These are phyloP conservation scores for Mya arenaria DNA, from an alignment of 1,140 invertebrate species.

Conservation along the genomic window DNA sequence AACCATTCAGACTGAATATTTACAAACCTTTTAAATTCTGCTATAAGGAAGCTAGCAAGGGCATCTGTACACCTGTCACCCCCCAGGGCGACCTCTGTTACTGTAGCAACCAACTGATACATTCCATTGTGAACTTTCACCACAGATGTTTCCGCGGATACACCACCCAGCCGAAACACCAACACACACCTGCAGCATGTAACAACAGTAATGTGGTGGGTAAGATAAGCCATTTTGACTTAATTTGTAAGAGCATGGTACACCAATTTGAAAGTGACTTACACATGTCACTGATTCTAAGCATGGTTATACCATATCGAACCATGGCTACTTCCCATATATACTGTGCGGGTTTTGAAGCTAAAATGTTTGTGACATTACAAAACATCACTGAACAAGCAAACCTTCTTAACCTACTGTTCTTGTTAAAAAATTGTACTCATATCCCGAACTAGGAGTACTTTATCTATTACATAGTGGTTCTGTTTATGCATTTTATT, in stretches of 20 bases:
- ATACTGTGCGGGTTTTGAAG: too few species aligned
- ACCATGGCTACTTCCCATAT: too few species aligned
- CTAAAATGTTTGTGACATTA: too few species aligned
- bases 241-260: background rate
- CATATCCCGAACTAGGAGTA: too few species aligned
- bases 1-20: background rate
- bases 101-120: constrained; percentile 84
- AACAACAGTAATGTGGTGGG: constrained; percentile 27
- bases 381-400: too few species aligned
- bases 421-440: too few species aligned
- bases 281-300: too few species aligned
- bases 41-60: constrained; percentile 85
- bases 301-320: too few species aligned
- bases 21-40: constrained; percentile 85
- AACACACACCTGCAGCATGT: constrained; percentile 82
- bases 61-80: constrained; percentile 86
- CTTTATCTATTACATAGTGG: too few species aligned
- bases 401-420: too few species aligned
- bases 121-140: constrained; percentile 85
- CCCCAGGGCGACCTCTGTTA: constrained; percentile 84
- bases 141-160: constrained; percentile 86
- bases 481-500: too few species aligned
- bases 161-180: constrained; percentile 87
- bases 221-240: background rate
- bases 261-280: background rate